Evolutionary conservation across 2,797 vertebrate genomes (phyloP).

Genomic region (Chaetodon trifasciatus): DNA sequence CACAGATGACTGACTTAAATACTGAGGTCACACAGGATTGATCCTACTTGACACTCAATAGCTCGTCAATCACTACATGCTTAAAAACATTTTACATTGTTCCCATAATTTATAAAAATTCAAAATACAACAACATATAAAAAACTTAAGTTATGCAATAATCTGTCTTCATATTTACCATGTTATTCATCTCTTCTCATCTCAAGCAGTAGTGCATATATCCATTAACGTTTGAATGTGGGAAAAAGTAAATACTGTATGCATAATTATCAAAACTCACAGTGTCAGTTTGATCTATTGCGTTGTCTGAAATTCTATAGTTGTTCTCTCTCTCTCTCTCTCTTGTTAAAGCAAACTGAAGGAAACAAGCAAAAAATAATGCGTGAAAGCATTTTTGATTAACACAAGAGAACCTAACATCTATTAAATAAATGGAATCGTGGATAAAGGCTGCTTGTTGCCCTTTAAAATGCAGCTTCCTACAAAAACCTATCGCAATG

Average conservation of each 20-base stretch:
- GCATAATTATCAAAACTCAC: too few relatives aligned
- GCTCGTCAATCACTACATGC: background rate
- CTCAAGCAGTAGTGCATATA: background rate
- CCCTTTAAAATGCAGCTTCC: too few relatives aligned
- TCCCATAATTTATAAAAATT: background rate
- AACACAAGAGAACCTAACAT: background rate
- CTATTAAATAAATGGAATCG: background rate
- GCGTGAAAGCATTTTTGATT: background rate
- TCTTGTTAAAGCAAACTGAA: background rate
- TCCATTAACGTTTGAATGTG: background rate
- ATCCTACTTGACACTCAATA: background rate
- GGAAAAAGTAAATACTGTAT: background rate
- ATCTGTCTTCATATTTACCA: background rate
- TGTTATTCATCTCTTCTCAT: background rate
- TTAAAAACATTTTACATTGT: background rate
- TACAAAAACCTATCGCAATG: too few relatives aligned
- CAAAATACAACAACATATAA: background rate
- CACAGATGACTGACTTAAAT: slow-evolving; percentile 21
- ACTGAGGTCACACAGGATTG: slow-evolving; percentile 7
- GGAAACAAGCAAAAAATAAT: background rate
- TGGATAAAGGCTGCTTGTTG: background rate
- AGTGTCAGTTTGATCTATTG: too few relatives aligned
- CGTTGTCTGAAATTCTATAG: too few relatives aligned
- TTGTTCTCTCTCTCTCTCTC: too few relatives aligned
- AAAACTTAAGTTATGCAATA: background rate